Percentiles rank a stretch among this genome's conserved stretches.
These are phyloP conservation scores for Selene dorsalis DNA, from an alignment of 2,797 vertebrate genomes.

Conservation along the genomic window DNA sequence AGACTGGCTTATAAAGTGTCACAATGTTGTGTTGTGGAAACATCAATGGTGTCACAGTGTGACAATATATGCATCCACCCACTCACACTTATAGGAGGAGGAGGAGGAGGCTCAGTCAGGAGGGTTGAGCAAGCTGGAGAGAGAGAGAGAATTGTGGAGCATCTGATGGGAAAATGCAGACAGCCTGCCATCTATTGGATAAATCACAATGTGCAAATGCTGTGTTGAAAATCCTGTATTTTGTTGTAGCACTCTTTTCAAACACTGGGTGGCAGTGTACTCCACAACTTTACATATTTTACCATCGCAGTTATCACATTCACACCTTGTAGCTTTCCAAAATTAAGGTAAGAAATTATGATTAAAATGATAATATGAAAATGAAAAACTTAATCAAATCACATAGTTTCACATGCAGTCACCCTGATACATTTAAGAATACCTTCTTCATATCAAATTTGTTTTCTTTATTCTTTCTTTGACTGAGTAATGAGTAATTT, in stretches of 20 bases:
- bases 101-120: slow-evolving; percentile 31
- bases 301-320: background rate
- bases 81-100: slow-evolving; percentile 47
- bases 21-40: slow-evolving; percentile 46
- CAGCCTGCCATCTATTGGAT: slow-evolving; percentile 75
- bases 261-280: slow-evolving; percentile 62
- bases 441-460: background rate
- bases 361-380: background rate
- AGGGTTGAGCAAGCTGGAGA: background rate
- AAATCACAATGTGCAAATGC: slow-evolving; percentile 15
- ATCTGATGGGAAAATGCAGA: slow-evolving; percentile 42
- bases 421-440: background rate
- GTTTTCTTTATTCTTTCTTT: slow-evolving; percentile 2
- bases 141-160: background rate
- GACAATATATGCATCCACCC: slow-evolving; percentile 50
- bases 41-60: slow-evolving; percentile 63
- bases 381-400: background rate
- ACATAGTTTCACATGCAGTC: too few relatives aligned
- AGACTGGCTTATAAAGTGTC: slow-evolving; percentile 49
- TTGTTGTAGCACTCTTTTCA: slow-evolving; percentile 28
- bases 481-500: background rate
- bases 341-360: background rate
- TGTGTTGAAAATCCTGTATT: background rate
- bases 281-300: slow-evolving; percentile 24
- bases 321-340: background rate